These are phyloP conservation scores for Megalops atlanticus DNA, from an alignment of 2,113 vertebrate species.

Conservation along the genomic window DNA sequence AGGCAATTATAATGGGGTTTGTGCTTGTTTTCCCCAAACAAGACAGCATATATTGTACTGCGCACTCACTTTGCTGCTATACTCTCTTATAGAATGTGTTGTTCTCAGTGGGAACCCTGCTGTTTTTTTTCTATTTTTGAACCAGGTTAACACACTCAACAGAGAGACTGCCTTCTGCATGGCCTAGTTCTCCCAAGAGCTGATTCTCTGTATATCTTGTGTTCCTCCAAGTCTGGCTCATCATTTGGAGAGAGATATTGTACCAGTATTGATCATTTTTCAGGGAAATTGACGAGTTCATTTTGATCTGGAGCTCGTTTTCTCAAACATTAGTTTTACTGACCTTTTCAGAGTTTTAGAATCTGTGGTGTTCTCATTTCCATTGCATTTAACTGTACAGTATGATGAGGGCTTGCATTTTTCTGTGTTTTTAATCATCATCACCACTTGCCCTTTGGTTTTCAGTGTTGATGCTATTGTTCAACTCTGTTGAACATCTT, in stretches of 20 bases:
- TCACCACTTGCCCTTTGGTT: no score
- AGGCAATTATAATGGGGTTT: background rate
- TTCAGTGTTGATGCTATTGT: background rate
- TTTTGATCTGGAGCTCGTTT: constrained; percentile 28
- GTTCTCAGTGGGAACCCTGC: constrained; percentile 28
- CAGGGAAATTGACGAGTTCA: constrained; percentile 3
- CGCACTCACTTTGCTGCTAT: constrained; percentile 3
- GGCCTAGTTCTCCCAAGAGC: constrained; percentile 23
- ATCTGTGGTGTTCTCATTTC: background rate
- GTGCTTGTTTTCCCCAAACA: background rate
- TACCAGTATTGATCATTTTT: background rate
- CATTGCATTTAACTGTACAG: no score
- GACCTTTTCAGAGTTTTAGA: constrained; percentile 10
- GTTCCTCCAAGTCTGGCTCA: background rate
- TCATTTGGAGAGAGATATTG: background rate
- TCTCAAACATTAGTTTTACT: constrained; percentile 29
- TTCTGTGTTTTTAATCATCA: no score
- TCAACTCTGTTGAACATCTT: background rate
- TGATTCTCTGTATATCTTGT: background rate
- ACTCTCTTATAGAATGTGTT: constrained; percentile 44
- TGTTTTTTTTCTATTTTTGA: constrained; percentile 26
- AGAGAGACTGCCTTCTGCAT: no score
- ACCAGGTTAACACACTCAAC: constrained; percentile 30
- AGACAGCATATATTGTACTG: no score
- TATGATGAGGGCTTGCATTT: no score